Evolutionary conservation across 2,797 vertebrate genomes (phyloP).

Genomic region (Aplochiton taeniatus): DNA sequence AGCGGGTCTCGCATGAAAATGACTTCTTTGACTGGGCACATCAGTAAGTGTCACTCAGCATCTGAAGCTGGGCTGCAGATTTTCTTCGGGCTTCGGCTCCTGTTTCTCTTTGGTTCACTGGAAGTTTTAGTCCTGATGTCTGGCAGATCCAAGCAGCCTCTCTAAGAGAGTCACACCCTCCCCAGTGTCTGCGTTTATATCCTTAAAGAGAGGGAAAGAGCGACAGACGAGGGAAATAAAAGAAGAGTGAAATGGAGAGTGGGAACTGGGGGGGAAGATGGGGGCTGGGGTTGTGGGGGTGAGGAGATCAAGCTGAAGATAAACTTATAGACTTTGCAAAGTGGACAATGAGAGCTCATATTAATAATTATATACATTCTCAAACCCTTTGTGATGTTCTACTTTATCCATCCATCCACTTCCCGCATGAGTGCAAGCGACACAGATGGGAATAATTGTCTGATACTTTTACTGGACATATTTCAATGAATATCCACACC

Average conservation of each 20-base stretch:
- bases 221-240: conserved; percentile 1
- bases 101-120: conserved; percentile 38
- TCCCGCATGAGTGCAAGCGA: conserved; percentile 43
- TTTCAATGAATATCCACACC: conserved; percentile 52
- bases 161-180: conserved; percentile 57
- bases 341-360: conserved; percentile 13
- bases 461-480: conserved; percentile 25
- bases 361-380: too few species aligned
- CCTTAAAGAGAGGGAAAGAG: conserved; percentile 26
- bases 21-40: conserved; percentile 79
- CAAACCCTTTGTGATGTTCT: too few species aligned
- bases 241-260: conserved; percentile 13
- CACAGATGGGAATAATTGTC: conserved; percentile 33
- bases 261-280: background rate
- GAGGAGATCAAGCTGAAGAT: conserved; percentile 6
- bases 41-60: conserved; percentile 79
- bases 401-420: too few species aligned
- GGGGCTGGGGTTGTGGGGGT: background rate
- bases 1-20: conserved; percentile 76
- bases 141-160: conserved; percentile 54
- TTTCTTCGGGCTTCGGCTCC: conserved; percentile 65
- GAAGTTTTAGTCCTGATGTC: conserved; percentile 49
- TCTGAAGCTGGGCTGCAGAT: conserved; percentile 67
- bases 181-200: conserved; percentile 40
- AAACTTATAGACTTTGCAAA: background rate